Evolutionary conservation across 2,888 invertebrate genomes (phyloP), one percentile per base, ranked within the genome.

Genomic region (Ephialtes manifestator): DNA sequence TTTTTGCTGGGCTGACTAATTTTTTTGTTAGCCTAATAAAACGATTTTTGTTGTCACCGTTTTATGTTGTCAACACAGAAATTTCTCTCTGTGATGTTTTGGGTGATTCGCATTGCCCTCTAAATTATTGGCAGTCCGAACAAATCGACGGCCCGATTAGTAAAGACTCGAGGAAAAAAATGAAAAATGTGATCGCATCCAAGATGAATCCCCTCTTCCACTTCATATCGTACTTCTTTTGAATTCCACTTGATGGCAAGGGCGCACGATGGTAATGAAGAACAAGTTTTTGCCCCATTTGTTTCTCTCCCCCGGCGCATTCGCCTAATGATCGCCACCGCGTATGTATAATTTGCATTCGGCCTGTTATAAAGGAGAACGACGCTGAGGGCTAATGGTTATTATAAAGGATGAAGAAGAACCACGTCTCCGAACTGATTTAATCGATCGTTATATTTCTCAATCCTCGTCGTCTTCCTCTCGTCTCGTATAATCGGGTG

Each of bases 381-480:
- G 70, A 79, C 75, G 75, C 74, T 79, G 75, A 67, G 67, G 39
- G 24, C 58, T 70, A 77, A 80, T 83, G 85, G 85, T 86, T 86
- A 80, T 84, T 84, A 85, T 83, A 74, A 74, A 83, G 79, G 68
- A 84, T 75, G 60, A 77, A 72, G 81, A 80, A 77, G 46, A 46
- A 65, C 18, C 60, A 63, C 51, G 79, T 81, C 81, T 53, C 81
- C 67, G 78, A 65, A 84, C 76, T 77, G 81, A 85, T 86, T 87
- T 83, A 87, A 87, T 87, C 84, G 85, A 87, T 85, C 83, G 86
- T 85, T 83, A 85, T 85, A 87, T 86, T 83, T 87, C 86, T 87
- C 85, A 86, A 87, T 86, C 85, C 79, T 78, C 74, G 65, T 65
- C 46, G 39, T 72, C 39, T 15, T 28, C 58, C 28, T 58, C 53